Evolutionary conservation across 1,140 invertebrate species (phyloP).

Genomic region (Pseudomyrmex sp.): DNA sequence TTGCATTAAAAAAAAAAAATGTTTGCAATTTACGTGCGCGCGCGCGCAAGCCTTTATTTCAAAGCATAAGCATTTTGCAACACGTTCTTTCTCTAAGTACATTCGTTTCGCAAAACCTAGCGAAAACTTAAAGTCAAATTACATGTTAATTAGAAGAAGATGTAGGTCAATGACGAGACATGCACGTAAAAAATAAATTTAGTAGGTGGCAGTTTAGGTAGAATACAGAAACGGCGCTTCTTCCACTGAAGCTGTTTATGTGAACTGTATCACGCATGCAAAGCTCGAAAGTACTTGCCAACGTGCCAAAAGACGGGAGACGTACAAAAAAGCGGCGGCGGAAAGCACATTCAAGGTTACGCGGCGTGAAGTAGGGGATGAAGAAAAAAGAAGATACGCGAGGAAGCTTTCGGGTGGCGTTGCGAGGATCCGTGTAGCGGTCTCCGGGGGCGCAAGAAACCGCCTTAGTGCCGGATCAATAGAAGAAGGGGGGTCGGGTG

Average conservation of each 20-base stretch:
- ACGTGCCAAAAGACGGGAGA: conserved; percentile 44
- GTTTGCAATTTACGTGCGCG: no score
- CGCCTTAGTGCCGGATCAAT: conserved; percentile 82
- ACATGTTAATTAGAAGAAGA: neutral
- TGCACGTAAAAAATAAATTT: neutral
- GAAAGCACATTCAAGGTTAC: conserved; percentile 67
- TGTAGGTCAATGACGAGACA: neutral
- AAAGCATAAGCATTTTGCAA: no score
- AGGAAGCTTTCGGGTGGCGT: conserved; percentile 44
- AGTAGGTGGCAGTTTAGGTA: no score
- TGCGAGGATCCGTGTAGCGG: conserved; percentile 63
- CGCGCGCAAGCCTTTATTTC: no score
- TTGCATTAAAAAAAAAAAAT: no score
- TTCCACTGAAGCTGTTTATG: neutral
- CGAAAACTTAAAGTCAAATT: neutral
- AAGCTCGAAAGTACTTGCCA: conserved; percentile 48
- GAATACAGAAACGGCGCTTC: no score
- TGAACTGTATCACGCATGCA: conserved; percentile 19
- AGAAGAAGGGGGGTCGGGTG: conserved; percentile 75
- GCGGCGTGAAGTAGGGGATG: conserved; percentile 38
- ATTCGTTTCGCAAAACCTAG: neutral
- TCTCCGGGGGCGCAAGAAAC: conserved; percentile 80
- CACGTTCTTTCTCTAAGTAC: neutral
- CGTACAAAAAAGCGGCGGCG: conserved; percentile 36
- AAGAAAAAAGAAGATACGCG: conserved; percentile 29